Conservation (phyloP, 2,113 vertebrate species). For the Neolamprologus tretocephalus region DNA sequence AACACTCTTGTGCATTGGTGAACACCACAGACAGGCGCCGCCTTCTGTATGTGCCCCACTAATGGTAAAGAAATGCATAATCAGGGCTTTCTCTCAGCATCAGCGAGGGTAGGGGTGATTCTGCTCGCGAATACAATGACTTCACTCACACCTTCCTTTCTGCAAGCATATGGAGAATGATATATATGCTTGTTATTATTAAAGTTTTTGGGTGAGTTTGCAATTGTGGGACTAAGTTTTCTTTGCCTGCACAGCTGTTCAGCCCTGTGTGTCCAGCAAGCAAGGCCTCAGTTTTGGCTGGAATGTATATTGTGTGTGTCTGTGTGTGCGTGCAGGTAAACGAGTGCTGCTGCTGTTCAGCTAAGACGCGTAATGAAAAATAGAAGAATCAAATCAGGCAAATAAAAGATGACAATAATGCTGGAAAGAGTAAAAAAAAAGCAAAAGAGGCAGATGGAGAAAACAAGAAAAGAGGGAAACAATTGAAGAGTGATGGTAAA, state of each 20-base stretch:
- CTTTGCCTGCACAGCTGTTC: constrained; percentile 7
- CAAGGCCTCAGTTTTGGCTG: background rate
- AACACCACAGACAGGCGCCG: background rate
- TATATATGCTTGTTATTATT: constrained; percentile 6
- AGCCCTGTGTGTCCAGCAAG: background rate
- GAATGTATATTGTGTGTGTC: background rate
- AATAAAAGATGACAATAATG: background rate
- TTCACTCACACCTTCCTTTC: background rate
- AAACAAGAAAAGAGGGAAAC: background rate
- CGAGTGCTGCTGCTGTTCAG: background rate
- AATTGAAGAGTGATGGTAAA: background rate
- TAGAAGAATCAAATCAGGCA: background rate
- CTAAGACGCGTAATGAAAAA: background rate
- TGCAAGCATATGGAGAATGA: background rate
- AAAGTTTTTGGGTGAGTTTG: background rate
- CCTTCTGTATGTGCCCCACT: background rate
- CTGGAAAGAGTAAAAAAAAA: background rate
- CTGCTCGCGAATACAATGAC: background rate
- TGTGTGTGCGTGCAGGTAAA: background rate
- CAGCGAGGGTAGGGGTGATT: background rate
- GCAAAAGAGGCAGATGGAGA: background rate
- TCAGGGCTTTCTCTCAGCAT: background rate
- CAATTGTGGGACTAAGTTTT: background rate
- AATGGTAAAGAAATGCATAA: background rate
- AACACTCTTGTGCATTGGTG: background rate